Evolutionary conservation across 2,888 invertebrate species (phyloP).

Genomic region (Latrodectus elegans): DNA sequence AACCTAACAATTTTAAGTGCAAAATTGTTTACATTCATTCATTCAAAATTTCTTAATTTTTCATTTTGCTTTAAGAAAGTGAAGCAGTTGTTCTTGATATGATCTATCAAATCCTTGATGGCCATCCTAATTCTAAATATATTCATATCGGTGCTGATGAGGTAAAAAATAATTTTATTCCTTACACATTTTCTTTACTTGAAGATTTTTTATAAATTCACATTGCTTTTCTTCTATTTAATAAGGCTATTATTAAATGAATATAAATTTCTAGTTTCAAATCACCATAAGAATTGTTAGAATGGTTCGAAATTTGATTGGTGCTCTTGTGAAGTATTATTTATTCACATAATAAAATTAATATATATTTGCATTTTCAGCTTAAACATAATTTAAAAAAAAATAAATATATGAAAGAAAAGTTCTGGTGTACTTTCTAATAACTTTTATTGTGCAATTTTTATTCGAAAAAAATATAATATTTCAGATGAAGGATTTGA

Average conservation of each 20-base stretch:
- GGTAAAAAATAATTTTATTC: slow-evolving; percentile 70
- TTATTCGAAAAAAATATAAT: no score
- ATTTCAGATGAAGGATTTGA: no score
- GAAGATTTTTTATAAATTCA: background rate
- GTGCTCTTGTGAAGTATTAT: no score
- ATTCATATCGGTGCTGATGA: slow-evolving; percentile 78
- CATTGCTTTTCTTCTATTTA: background rate
- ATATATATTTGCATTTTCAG: background rate
- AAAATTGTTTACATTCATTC: no score
- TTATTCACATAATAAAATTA: background rate
- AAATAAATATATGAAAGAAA: no score
- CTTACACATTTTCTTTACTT: background rate
- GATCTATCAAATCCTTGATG: slow-evolving; percentile 75
- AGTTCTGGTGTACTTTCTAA: no score
- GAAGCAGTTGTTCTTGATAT: slow-evolving; percentile 72
- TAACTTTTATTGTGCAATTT: no score
- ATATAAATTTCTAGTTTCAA: no score
- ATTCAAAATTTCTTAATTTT: background rate
- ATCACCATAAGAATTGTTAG: no score
- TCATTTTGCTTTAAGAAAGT: slow-evolving; percentile 24
- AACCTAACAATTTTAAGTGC: background rate
- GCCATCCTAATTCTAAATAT: slow-evolving; percentile 74
- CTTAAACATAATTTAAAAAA: background rate
- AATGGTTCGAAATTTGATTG: no score
- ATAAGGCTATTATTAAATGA: no score